Conservation (phyloP, 2,888 invertebrate species). For the Sipha maydis region DNA sequence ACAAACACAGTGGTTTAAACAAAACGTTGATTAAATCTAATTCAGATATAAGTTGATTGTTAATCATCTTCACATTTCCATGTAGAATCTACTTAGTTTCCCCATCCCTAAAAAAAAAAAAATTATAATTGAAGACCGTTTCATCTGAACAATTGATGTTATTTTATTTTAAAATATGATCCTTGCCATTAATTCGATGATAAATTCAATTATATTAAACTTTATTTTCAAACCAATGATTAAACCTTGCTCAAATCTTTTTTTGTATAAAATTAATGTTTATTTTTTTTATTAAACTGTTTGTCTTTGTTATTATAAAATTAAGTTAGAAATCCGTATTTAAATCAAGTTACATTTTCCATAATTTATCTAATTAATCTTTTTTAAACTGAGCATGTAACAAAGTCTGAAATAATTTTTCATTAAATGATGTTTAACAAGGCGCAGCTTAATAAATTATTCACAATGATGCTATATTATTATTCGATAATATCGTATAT, state of each 20-base stretch:
- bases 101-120: neutral
- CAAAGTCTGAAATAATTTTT: neutral
- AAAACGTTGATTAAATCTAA: neutral
- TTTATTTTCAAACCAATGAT: neutral
- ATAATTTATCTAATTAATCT: constrained; percentile 3
- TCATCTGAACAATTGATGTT: neutral
- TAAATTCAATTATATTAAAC: neutral
- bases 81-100: neutral
- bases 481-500: neutral
- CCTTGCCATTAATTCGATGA: neutral
- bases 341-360: neutral
- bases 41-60: neutral
- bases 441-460: neutral
- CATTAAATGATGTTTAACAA: neutral
- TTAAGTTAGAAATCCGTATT: neutral
- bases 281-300: neutral
- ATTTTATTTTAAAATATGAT: neutral
- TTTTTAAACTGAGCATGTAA: neutral
- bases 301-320: neutral
- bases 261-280: no score
- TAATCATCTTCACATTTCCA: neutral
- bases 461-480: neutral
- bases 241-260: no score
- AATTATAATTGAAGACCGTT: neutral
- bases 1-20: neutral